Conservation (phyloP, 2,797 vertebrate species). For the Karalla daura region DNA sequence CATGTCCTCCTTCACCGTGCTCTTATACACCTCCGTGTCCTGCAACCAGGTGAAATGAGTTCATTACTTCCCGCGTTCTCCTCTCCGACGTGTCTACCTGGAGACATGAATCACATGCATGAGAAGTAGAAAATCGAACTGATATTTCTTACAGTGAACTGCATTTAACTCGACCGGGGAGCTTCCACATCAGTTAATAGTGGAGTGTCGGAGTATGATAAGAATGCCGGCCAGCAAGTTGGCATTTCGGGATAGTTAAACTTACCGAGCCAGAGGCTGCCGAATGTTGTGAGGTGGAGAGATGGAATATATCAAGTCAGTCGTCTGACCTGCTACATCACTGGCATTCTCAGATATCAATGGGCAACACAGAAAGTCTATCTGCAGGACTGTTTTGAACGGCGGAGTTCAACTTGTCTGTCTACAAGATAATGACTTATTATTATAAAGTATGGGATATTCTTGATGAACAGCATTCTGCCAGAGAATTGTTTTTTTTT, state of each 20-base stretch:
- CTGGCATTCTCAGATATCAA: too few species aligned
- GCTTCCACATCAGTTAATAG: background rate
- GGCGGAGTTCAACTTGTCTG: too few species aligned
- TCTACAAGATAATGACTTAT: too few species aligned
- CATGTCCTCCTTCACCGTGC: slow-evolving; percentile 95
- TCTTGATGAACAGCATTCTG: too few species aligned
- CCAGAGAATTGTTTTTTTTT: too few species aligned
- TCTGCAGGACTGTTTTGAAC: too few species aligned
- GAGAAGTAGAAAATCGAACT: background rate
- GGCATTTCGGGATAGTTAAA: background rate
- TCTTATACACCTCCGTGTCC: slow-evolving; percentile 96
- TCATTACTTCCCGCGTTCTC: background rate
- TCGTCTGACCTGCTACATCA: too few species aligned
- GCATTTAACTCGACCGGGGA: background rate
- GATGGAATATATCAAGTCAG: slow-evolving; percentile 18
- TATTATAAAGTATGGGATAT: too few species aligned
- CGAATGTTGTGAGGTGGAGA: slow-evolving; percentile 21
- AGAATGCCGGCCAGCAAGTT: slow-evolving; percentile 11
- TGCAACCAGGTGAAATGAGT: slow-evolving; percentile 56
- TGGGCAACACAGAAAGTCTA: too few species aligned
- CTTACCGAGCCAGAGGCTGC: background rate
- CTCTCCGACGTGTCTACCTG: background rate
- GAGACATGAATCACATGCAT: background rate
- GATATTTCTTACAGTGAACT: background rate
- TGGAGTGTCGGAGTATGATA: background rate